Evolutionary conservation across 2,888 invertebrate genomes (phyloP).

Genomic region (Amphimallon solstitiale): DNA sequence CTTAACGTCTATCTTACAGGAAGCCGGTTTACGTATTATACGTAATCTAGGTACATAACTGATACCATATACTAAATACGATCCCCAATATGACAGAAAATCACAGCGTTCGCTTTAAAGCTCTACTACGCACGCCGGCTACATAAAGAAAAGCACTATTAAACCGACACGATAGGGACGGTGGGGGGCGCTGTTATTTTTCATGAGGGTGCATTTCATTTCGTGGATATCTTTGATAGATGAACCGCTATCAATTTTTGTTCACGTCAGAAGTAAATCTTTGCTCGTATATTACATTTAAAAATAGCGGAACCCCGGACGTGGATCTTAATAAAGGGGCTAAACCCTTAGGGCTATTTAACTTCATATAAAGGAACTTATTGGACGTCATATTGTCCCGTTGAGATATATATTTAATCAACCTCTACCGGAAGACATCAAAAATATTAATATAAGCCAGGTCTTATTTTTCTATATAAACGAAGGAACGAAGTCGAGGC

Average conservation of each 20-base stretch:
- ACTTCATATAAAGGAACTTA: slow-evolving; percentile 37
- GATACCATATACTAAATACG: slow-evolving; percentile 47
- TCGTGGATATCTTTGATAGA: slow-evolving; percentile 56
- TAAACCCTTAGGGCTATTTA: slow-evolving; percentile 39
- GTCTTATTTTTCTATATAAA: no score
- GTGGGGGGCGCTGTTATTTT: slow-evolving; percentile 51
- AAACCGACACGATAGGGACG: slow-evolving; percentile 45
- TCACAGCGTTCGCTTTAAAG: slow-evolving; percentile 52
- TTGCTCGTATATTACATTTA: slow-evolving; percentile 41
- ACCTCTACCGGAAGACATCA: slow-evolving; percentile 8
- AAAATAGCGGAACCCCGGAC: slow-evolving; percentile 33
- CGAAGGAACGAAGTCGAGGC: no score
- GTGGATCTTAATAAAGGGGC: slow-evolving; percentile 38
- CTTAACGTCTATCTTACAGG: slow-evolving; percentile 31
- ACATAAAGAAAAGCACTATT: slow-evolving; percentile 55
- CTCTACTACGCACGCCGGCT: slow-evolving; percentile 51
- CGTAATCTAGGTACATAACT: slow-evolving; percentile 47
- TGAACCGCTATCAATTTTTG: slow-evolving; percentile 55
- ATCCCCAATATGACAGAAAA: slow-evolving; percentile 46
- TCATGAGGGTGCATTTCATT: slow-evolving; percentile 56
- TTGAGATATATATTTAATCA: slow-evolving; percentile 36
- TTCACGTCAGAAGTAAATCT: slow-evolving; percentile 44
- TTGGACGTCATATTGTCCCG: slow-evolving; percentile 37
- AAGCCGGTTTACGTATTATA: slow-evolving; percentile 44
- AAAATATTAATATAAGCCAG: slow-evolving; percentile 27